These are phyloP conservation scores for Gobio gobio DNA, from an alignment of 2,113 vertebrate species.

Conservation along the genomic window DNA sequence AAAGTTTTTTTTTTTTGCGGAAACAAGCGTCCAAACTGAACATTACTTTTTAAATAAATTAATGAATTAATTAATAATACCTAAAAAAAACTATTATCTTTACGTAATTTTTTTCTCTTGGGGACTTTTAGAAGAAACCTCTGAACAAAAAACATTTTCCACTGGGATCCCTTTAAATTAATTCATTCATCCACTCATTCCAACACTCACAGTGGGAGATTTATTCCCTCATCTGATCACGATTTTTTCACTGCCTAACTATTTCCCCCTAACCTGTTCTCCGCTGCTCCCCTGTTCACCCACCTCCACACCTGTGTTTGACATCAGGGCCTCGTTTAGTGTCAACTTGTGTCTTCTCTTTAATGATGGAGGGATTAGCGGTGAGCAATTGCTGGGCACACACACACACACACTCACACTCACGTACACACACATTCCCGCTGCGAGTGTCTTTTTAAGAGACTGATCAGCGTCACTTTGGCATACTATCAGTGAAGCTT, in stretches of 20 bases:
- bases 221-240: not conserved
- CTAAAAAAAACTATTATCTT: no score
- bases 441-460: slow-evolving; percentile 40
- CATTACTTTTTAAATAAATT: no score
- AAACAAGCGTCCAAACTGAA: no score
- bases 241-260: not conserved
- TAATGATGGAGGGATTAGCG: slow-evolving; percentile 52
- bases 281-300: not conserved
- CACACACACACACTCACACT: slow-evolving; percentile 24
- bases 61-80: no score
- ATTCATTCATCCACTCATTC: slow-evolving; percentile 2
- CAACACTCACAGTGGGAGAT: not conserved
- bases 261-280: slow-evolving; percentile 9
- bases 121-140: not conserved
- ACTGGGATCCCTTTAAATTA: not conserved
- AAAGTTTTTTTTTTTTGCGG: no score
- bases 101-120: no score
- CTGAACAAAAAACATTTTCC: not conserved
- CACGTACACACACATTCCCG: not conserved
- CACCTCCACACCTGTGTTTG: slow-evolving; percentile 2
- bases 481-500: slow-evolving; percentile 41
- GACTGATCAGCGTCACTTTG: slow-evolving; percentile 50
- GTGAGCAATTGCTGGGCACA: slow-evolving; percentile 6
- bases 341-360: slow-evolving; percentile 29
- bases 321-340: slow-evolving; percentile 24